phyloP scores from a whole-genome alignment of 1,140 invertebrate genomes.

The Drosophila bocki region DNA sequence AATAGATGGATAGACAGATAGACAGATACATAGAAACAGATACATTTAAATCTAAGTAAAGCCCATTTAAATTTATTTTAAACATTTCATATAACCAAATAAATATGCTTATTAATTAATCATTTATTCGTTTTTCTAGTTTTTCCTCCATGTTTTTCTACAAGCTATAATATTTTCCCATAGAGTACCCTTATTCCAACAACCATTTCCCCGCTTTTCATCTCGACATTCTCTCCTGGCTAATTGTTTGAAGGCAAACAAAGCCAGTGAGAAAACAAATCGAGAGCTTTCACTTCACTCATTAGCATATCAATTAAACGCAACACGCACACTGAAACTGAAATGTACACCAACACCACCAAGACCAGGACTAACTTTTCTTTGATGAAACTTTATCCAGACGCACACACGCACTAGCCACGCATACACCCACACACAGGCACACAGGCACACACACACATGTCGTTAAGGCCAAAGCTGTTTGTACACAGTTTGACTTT shows the following conservation, averaged over 20 bases:
- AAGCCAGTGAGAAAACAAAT: conserved; percentile 53
- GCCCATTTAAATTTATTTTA: no score
- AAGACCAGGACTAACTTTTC: conserved; percentile 49
- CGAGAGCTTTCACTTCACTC: conserved; percentile 62
- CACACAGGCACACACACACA: conserved; percentile 14
- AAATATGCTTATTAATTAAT: no score
- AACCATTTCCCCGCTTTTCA: background rate
- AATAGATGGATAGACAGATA: no score
- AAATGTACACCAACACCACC: conserved; percentile 29
- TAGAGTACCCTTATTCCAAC: background rate
- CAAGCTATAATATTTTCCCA: no score
- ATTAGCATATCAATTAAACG: conserved; percentile 73
- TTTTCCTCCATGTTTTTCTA: no score
- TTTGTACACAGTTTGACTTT: conserved; percentile 79
- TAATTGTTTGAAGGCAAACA: conserved; percentile 44
- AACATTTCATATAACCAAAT: background rate
- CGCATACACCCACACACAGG: background rate
- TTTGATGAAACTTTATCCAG: conserved; percentile 61
- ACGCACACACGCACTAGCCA: conserved; percentile 15
- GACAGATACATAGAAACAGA: no score
- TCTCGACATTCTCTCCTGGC: conserved; percentile 3
- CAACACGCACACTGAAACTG: conserved; percentile 63
- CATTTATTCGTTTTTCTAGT: no score
- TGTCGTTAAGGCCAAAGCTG: conserved; percentile 75
- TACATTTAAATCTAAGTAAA: no score